Percentiles rank a stretch among this genome's conserved stretches.
phyloP scores from a whole-genome alignment of 2,888 invertebrate species.

The Agriopis leucophaearia region DNA sequence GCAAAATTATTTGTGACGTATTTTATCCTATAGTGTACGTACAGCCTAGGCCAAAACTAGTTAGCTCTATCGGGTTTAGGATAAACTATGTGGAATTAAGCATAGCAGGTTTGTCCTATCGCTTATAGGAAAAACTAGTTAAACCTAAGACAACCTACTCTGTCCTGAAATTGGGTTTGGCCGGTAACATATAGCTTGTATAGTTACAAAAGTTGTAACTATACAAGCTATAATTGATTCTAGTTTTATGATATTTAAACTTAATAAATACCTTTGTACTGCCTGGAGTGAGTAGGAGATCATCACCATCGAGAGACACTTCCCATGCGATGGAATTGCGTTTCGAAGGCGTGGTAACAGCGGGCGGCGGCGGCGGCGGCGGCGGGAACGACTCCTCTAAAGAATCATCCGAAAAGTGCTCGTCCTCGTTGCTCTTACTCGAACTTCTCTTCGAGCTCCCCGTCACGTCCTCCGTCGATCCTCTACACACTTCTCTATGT shows the following conservation, averaged over 20 bases:
- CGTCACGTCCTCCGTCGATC: slow-evolving; percentile 82
- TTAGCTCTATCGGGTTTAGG: too few relatives aligned
- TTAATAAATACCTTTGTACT: slow-evolving; percentile 76
- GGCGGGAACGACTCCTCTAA: slow-evolving; percentile 91
- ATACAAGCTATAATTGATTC: too few relatives aligned
- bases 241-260: neutral
- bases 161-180: too few relatives aligned
- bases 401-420: slow-evolving; percentile 94
- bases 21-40: too few relatives aligned
- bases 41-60: too few relatives aligned
- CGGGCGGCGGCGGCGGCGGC: slow-evolving; percentile 81
- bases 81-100: too few relatives aligned
- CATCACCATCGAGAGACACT: slow-evolving; percentile 91
- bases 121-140: too few relatives aligned
- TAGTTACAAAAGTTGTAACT: too few relatives aligned
- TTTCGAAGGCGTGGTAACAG: slow-evolving; percentile 88
- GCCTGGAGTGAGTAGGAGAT: slow-evolving; percentile 90
- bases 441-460: slow-evolving; percentile 71
- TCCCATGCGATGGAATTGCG: slow-evolving; percentile 95
- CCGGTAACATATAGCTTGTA: too few relatives aligned
- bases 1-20: too few relatives aligned
- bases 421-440: slow-evolving; percentile 76
- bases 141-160: too few relatives aligned
- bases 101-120: too few relatives aligned
- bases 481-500: slow-evolving; percentile 92